These are phyloP conservation scores for Eurytemora carolleeae DNA, from an alignment of 1,140 invertebrate species.

Conservation along the genomic window DNA sequence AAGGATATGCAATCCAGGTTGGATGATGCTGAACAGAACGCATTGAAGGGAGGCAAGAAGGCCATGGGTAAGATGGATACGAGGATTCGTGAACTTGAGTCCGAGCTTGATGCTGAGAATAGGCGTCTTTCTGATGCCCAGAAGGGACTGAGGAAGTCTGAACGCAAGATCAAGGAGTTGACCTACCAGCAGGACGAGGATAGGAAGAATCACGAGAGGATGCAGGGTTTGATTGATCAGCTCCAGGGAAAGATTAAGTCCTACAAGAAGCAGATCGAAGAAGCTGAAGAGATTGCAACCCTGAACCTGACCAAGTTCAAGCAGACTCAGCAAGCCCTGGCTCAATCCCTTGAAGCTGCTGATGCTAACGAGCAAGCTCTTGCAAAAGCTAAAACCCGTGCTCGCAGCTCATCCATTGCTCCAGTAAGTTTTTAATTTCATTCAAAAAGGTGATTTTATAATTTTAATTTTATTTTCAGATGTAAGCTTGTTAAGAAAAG, in stretches of 20 bases:
- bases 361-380: conserved; percentile 31
- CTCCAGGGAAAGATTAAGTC: conserved; percentile 34
- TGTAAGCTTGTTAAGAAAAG: no score
- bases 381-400: conserved; percentile 32
- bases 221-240: conserved; percentile 59
- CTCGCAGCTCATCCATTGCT: conserved; percentile 4
- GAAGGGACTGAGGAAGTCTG: conserved; percentile 81
- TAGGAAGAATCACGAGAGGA: conserved; percentile 89
- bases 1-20: conserved; percentile 33
- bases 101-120: conserved; percentile 51
- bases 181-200: no score
- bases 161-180: conserved; percentile 39
- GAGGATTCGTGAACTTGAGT: conserved; percentile 27
- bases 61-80: conserved; percentile 33
- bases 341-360: conserved; percentile 34
- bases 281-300: no score
- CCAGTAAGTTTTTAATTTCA: no score
- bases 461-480: no score
- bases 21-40: conserved; percentile 33
- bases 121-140: conserved; percentile 87
- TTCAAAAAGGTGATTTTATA: no score
- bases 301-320: conserved; percentile 38
- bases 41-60: conserved; percentile 35
- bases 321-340: conserved; percentile 34
- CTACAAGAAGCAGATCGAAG: no score